Evolutionary conservation across 2,113 vertebrate species (phyloP).

Genomic region (Malaclemys terrapin): DNA sequence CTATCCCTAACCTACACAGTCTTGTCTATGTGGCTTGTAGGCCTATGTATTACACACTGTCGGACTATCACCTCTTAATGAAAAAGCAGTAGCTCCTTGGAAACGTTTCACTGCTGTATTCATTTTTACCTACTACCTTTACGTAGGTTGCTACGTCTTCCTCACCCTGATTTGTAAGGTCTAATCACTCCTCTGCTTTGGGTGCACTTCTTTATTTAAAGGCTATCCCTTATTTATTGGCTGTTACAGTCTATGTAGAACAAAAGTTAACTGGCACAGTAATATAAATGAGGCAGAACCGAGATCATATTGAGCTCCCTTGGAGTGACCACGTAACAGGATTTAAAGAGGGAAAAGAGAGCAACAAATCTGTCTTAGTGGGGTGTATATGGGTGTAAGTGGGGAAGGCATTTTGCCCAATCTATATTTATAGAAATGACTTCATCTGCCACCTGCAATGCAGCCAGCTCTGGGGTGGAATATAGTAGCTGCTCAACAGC

Average conservation of each 20-base stretch:
- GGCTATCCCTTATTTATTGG: constrained; percentile 8
- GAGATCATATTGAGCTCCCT: constrained; percentile 2
- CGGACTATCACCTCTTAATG: background rate
- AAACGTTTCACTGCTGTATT: background rate
- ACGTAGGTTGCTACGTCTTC: constrained; percentile 28
- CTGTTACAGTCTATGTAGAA: constrained; percentile 57
- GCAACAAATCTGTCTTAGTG: background rate
- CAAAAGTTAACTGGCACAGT: constrained; percentile 45
- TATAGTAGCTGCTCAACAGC: too few species aligned
- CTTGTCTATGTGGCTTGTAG: constrained; percentile 23
- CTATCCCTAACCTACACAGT: constrained; percentile 25
- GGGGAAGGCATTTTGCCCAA: background rate
- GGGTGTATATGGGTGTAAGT: background rate
- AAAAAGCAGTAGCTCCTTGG: background rate
- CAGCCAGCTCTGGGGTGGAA: background rate
- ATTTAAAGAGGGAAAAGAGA: constrained; percentile 5
- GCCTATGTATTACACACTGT: background rate
- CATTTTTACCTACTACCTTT: background rate
- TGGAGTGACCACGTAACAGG: background rate
- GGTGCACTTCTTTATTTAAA: constrained; percentile 45
- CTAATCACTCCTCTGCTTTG: constrained; percentile 35
- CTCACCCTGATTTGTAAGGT: constrained; percentile 34
- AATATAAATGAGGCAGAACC: constrained; percentile 37
- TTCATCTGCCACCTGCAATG: background rate
- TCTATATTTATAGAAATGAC: background rate